Base-by-base conservation (phyloP, 2,113 vertebrate genomes). In the Nerophis lumbriciformis region DNA sequence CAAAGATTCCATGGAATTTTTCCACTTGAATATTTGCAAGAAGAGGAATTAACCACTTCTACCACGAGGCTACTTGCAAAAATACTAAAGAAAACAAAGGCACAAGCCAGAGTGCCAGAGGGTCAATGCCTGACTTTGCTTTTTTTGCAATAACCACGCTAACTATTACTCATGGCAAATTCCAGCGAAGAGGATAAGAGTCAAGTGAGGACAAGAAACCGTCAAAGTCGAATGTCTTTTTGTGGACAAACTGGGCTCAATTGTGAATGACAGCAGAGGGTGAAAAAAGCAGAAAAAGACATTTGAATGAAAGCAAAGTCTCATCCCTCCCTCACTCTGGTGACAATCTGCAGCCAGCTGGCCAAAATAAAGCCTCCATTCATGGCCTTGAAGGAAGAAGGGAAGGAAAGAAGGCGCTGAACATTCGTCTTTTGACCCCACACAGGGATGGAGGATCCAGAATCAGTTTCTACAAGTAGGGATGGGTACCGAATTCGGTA, bases 331-430 rank as follows among this genome's bases (percentile, higher is more conserved):
- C 66, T 71, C 53, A 51, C 67, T 68, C 62, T 35, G 67, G 68
- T 70, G 69, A 81, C 62, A 77, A 66, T 78, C 65, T 63, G 53
- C 47, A 75, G 60, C 75, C 81, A 72, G 76, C 72, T 78, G 72
- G 72, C 67, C 45, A 11, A 8, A 35, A 61, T 35, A 51, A 76
- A 62, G 62, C 51, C 5, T 21, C 69, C 71, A 69, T 83, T 85
- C 69, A 38, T 71, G n/a, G 35, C 62, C 45, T 65, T 68, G 36
- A 67, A 68, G 71, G 67, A 75, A 75, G 65, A 75, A 73, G 54
- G 57, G 38, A 36, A 63, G 36, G 35, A 11, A 48, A 65, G 60
- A 79, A 61, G n/a, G 63, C 6, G 44, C 65, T 36, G 63, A n/a
- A 10, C 16, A 35, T 65, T 52, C 61, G 37, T 38, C 49, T 39